Base-by-base conservation (phyloP, 1,140 invertebrate genomes). In the Hycleus phaleratus region DNA sequence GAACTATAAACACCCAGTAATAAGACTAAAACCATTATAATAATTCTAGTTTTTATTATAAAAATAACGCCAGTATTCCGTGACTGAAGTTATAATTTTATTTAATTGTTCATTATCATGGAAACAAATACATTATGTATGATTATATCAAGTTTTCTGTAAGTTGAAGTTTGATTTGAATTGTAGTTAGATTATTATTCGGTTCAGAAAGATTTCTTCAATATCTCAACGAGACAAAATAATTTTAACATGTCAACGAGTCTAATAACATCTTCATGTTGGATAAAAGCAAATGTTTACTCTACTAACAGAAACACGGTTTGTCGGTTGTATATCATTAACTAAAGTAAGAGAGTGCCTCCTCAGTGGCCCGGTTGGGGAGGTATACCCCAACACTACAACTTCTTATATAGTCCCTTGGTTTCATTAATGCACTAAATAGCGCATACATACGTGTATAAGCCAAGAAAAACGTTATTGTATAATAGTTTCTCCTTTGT, bases 351-450 rank as follows among this genome's bases (percentile, higher is more conserved):
- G 38, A 53, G 42, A 53, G 42, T 26, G 32, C 1, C 51, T 53
- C 4, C 5, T 18, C 18, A 18, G 18, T 18, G 1, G 51, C 18
- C 44, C 42, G 42, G 49, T 11, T 43, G 12, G 26, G 26, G 39
- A 53, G 51, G 40, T 53, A 44, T 53, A 32, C 7, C 32, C 7
- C 4, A 18, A 11, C 51, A 45, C 43, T 53, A 45, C 51, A 53
- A 45, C 42, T 53, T 44, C 48, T 46, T 48, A 26, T 46, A 40
- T 26, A 42, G 40, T 56, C 54, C 46, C 49, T 46, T 39, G 54
- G 54, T 56, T 56, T 32, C 43, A 38, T 39, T 56, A 56, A 56
- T 56, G 54, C 49, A 56, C 49, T 56, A 56, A 56, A 56, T 46
- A 46, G 43, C 53, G 48, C 48, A 56, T 48, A 56, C 46, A 48